phyloP scores from a whole-genome alignment of 2,113 vertebrate genomes.

The Penelope pileata region DNA sequence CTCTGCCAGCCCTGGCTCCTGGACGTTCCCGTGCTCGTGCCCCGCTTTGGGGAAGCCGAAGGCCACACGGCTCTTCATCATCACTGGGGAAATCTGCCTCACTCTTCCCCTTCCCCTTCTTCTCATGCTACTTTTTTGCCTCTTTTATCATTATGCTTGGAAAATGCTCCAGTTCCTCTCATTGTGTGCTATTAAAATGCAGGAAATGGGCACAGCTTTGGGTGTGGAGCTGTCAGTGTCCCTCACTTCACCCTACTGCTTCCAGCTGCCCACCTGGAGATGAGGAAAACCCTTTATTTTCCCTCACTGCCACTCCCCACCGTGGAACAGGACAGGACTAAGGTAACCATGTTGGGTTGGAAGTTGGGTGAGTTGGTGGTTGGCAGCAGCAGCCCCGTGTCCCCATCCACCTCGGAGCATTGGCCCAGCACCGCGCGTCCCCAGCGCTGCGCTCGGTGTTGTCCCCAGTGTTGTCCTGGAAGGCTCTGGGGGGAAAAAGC shows the following conservation, averaged over 20 bases:
- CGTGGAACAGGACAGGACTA: background rate
- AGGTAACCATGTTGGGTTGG: background rate
- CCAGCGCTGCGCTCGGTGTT: background rate
- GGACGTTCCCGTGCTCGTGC: fast-evolving
- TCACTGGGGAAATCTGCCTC: background rate
- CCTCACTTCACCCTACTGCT: too few relatives aligned
- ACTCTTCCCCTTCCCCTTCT: background rate
- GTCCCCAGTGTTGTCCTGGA: background rate
- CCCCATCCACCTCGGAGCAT: background rate
- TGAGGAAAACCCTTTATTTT: background rate
- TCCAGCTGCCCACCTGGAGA: background rate
- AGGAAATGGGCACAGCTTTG: background rate
- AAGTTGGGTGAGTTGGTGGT: background rate
- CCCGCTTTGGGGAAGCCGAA: background rate
- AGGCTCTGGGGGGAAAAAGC: background rate
- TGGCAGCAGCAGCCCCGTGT: background rate
- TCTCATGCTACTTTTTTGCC: background rate
- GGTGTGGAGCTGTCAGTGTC: background rate
- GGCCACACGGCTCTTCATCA: background rate
- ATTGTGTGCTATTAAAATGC: background rate
- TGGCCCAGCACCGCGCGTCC: background rate
- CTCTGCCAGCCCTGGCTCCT: background rate
- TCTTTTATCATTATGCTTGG: background rate
- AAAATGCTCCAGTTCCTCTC: background rate
- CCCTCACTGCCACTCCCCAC: background rate